Conservation (phyloP, 2,113 vertebrate genomes). For the Pedetes capensis region DNA sequence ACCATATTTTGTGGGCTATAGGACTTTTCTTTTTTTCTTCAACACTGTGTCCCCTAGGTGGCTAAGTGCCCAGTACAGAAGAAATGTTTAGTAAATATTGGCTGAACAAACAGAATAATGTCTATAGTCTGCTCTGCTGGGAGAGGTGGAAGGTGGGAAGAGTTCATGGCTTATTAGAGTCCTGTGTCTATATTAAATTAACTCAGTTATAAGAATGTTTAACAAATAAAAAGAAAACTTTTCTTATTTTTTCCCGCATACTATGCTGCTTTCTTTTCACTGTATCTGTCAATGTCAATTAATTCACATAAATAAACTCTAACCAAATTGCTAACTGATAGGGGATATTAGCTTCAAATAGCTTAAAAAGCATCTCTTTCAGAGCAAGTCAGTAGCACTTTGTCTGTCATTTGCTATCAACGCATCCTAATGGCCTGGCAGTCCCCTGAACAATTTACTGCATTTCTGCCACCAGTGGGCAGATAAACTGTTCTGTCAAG, state of each 20-base stretch:
- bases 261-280: neutral
- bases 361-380: slow-evolving; percentile 23
- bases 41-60: neutral
- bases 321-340: neutral
- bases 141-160: neutral
- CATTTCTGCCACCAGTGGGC: slow-evolving; percentile 28
- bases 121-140: neutral
- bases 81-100: slow-evolving; percentile 40
- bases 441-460: neutral
- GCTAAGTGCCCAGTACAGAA: slow-evolving; percentile 21
- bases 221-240: slow-evolving; percentile 13
- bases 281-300: neutral
- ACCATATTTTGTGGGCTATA: neutral
- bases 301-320: slow-evolving; percentile 55
- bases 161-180: neutral
- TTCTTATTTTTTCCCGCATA: slow-evolving; percentile 18
- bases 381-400: slow-evolving; percentile 37
- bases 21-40: neutral
- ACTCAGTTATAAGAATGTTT: neutral
- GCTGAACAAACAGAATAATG: slow-evolving; percentile 25
- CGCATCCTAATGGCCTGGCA: neutral
- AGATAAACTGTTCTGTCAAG: slow-evolving; percentile 53
- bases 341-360: neutral
- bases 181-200: slow-evolving; percentile 5
- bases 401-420: slow-evolving; percentile 26